These are phyloP conservation scores for Lacerta bilineata DNA, from an alignment of 2,797 vertebrate genomes.

Conservation along the genomic window DNA sequence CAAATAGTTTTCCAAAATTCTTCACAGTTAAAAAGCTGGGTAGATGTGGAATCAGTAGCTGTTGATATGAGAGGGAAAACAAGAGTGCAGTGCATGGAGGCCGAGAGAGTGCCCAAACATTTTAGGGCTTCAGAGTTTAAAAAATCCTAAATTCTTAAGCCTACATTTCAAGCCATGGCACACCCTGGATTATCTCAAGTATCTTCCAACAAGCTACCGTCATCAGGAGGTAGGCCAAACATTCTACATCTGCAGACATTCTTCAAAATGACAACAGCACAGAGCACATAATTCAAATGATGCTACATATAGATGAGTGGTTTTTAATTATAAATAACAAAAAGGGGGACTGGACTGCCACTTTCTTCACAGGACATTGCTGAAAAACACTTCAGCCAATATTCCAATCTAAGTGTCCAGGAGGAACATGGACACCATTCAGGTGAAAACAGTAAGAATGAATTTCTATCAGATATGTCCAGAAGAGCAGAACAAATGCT, in stretches of 20 bases:
- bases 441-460: not conserved
- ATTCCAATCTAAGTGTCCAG: not conserved
- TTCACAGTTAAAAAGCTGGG: not conserved
- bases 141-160: not conserved
- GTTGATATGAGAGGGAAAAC: not conserved
- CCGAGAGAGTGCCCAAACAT: not conserved
- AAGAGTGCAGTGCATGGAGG: not conserved
- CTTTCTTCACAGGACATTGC: not conserved
- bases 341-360: too few relatives aligned
- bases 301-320: not conserved
- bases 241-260: not conserved
- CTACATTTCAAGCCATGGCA: not conserved
- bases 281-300: not conserved
- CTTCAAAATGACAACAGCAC: not conserved
- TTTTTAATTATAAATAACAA: not conserved
- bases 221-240: not conserved
- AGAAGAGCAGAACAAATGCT: too few relatives aligned
- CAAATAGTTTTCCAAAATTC: not conserved
- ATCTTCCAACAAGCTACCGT: not conserved
- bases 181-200: not conserved
- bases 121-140: not conserved
- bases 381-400: not conserved
- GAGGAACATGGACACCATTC: not conserved
- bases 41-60: not conserved
- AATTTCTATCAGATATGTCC: not conserved